phyloP scores from a whole-genome alignment of 2,888 invertebrate species.

The Diarsia rubi region DNA sequence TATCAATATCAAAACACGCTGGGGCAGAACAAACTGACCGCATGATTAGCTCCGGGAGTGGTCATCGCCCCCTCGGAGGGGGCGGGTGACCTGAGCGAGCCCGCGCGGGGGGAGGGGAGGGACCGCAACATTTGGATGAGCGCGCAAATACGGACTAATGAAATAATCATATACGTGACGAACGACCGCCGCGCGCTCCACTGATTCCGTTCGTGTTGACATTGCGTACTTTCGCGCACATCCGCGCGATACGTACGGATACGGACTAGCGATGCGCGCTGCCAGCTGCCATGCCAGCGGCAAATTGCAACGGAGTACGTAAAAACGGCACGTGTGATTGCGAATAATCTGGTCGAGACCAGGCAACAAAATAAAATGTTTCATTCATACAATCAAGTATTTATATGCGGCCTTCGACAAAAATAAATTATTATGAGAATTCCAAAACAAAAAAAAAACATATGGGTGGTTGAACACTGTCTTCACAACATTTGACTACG shows the following conservation, averaged over 20 bases:
- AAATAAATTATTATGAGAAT: background rate
- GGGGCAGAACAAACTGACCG: conserved; percentile 91
- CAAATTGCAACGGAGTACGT: conserved; percentile 25
- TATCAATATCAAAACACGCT: conserved; percentile 91
- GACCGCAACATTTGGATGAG: conserved; percentile 87
- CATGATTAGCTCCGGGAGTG: conserved; percentile 90
- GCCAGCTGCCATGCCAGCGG: conserved; percentile 64
- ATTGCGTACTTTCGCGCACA: conserved; percentile 70
- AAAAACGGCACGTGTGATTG: conserved; percentile 22
- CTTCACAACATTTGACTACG: background rate
- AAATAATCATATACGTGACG: conserved; percentile 91
- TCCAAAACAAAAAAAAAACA: background rate
- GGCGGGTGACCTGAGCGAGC: conserved; percentile 50
- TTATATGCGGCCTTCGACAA: conserved; percentile 12
- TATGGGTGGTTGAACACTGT: background rate
- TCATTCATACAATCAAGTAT: conserved; percentile 51
- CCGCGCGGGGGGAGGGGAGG: conserved; percentile 62
- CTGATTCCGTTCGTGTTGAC: conserved; percentile 84
- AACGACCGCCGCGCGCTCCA: conserved; percentile 81
- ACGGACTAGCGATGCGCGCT: conserved; percentile 66
- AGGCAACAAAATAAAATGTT: conserved; percentile 34
- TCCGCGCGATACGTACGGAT: conserved; percentile 69
- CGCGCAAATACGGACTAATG: conserved; percentile 90
- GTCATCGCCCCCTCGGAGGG: conserved; percentile 83
- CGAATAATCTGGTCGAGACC: conserved; percentile 33